A percentile compares a stretch with the other conserved stretches of the same genome.
Conservation (phyloP, 2,888 invertebrate genomes). For the Criorhina ranunculi region DNA sequence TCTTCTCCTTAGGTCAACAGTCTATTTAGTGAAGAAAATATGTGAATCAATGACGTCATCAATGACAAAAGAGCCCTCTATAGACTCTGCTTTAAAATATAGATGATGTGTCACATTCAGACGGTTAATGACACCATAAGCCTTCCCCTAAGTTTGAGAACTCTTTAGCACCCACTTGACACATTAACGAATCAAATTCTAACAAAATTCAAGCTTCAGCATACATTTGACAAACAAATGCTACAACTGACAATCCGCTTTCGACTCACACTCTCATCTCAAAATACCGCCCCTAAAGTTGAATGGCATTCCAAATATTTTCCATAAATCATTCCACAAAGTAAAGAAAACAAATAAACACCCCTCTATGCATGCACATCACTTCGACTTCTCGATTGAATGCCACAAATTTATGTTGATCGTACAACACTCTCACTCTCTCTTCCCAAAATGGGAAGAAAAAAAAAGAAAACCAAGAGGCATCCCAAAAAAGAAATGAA, state of each 20-base stretch:
- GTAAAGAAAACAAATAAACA: constrained; percentile 8
- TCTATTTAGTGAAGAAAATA: too few species aligned
- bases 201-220: background rate
- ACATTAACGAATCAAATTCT: background rate
- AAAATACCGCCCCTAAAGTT: constrained; percentile 11
- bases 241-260: background rate
- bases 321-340: constrained; percentile 77
- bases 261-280: constrained; percentile 12
- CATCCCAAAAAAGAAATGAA: constrained; percentile 11
- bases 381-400: constrained; percentile 43
- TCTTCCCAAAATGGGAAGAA: constrained; percentile 47
- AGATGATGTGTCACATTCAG: too few species aligned
- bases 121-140: too few species aligned
- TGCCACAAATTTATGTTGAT: constrained; percentile 67
- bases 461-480: constrained; percentile 18
- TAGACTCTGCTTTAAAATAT: too few species aligned
- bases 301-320: constrained; percentile 74
- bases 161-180: background rate
- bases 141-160: background rate
- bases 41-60: too few species aligned
- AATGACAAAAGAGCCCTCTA: too few species aligned
- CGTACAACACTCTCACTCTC: background rate
- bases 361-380: constrained; percentile 34
- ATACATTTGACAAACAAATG: constrained; percentile 44
- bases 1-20: too few species aligned